Evolutionary conservation across 2,888 invertebrate species (phyloP), one percentile per base, ranked within the genome.

Genomic region (Achlya flavicornis): DNA sequence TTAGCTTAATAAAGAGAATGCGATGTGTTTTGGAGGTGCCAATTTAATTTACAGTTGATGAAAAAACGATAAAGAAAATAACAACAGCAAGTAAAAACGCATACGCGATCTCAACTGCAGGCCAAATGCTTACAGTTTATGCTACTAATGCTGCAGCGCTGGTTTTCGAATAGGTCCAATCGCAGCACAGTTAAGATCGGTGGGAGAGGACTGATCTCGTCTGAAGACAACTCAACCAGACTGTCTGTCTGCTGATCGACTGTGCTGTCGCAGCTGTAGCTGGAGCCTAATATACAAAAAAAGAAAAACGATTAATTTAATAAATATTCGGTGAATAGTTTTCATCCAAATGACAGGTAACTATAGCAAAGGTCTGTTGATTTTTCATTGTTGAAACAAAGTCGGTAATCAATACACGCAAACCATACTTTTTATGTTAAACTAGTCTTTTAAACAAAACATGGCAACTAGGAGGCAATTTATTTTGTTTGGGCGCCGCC

Each of bases 401-500:
- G 35, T 58, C 7, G 7, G 26, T 10, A 16, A n/a, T 38, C 10
- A 32, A 16, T 16, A 8, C 38, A 59, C 68, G 69, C 76, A 67
- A 77, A 72, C 76, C 71, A 63, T 81, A 75, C 83, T 76, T 79
- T 77, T 79, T 77, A 84, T 85, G 81, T 84, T 76, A 87, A 88
- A 87, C 81, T 81, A 80, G 83, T 81, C 78, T 87, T 88, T 83
- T 78, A 86, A 89, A 86, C 84, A 90, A 89, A 90, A 86, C 87
- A 89, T 84, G 85, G 85, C 83, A 86, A 87, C 84, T 83, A 85
- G 77, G 76, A 72, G 73, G 89, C 80, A 87, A 92, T 92, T 88
- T 88, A 89, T 90, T 89, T 87, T 85, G 81, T 75, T 84, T 85
- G 88, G 89, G 90, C 88, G 89, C 84, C 89, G 86, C 85, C 89